These are phyloP conservation scores for Achatina immaculata DNA, from an alignment of 1,140 invertebrate species.

Conservation along the genomic window DNA sequence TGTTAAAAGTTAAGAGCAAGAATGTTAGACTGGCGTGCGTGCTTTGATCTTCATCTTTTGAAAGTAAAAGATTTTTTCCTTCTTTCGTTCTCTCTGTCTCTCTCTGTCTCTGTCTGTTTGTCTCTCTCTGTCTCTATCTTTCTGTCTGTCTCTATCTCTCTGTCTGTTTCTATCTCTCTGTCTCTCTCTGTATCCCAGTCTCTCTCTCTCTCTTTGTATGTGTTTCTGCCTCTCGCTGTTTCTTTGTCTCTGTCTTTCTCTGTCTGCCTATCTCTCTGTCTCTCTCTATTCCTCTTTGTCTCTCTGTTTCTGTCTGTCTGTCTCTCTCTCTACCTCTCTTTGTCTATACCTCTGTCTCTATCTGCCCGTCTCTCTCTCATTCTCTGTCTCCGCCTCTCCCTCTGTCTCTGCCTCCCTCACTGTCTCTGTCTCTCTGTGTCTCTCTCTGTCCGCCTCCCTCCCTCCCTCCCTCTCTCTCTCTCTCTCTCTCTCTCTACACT, in stretches of 20 bases:
- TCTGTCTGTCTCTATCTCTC: background rate
- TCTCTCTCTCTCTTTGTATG: background rate
- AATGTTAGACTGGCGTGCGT: no score
- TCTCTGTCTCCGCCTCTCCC: background rate
- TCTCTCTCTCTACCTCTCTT: background rate
- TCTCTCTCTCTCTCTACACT: background rate
- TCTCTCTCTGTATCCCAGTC: background rate
- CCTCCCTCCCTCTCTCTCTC: background rate
- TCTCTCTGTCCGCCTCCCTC: background rate
- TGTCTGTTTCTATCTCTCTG: background rate
- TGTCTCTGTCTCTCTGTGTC: background rate
- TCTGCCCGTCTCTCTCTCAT: background rate
- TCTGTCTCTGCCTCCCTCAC: background rate
- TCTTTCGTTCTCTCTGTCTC: background rate
- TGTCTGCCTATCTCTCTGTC: background rate
- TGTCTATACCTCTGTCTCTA: background rate
- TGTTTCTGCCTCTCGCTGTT: background rate
- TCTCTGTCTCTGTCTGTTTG: background rate
- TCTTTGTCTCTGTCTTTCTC: background rate
- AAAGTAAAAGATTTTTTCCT: background rate
- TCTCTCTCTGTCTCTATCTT: background rate
- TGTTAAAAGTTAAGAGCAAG: no score
- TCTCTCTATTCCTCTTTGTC: background rate
- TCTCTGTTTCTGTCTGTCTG: background rate
- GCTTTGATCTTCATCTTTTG: no score